Percentiles rank a stretch among this genome's conserved stretches.
These are phyloP conservation scores for Sipha maydis DNA, from an alignment of 2,888 invertebrate species.

Conservation along the genomic window DNA sequence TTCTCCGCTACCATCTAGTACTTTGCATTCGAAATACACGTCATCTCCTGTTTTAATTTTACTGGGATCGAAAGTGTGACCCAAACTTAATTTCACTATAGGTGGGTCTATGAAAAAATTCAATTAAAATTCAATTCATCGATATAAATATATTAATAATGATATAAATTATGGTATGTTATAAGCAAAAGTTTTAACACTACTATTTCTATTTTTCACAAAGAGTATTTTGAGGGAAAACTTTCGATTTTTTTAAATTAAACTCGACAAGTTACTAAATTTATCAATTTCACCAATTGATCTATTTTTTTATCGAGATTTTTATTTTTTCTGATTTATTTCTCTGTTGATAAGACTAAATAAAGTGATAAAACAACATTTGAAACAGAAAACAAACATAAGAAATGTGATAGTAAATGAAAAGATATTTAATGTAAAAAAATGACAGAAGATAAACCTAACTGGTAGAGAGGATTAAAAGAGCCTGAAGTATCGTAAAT, in stretches of 20 bases:
- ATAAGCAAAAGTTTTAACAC: too few species aligned
- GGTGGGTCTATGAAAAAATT: slow-evolving; percentile 31
- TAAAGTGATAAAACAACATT: not conserved
- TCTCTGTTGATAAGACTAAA: not conserved
- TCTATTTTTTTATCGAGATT: not conserved
- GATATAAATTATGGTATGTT: too few species aligned
- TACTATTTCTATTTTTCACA: too few species aligned
- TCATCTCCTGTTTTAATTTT: slow-evolving; percentile 57
- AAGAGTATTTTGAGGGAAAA: not conserved
- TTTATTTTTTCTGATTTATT: not conserved
- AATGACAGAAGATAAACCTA: not conserved
- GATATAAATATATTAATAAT: too few species aligned
- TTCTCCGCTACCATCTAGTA: slow-evolving; percentile 45
- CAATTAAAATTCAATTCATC: not conserved
- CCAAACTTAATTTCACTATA: slow-evolving; percentile 56
- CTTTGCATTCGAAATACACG: slow-evolving; percentile 51
- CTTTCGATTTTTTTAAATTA: not conserved
- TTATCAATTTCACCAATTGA: not conserved
- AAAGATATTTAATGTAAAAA: not conserved
- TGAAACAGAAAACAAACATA: not conserved
- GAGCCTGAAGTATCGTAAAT: not conserved
- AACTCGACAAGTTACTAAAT: not conserved
- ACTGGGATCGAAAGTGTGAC: slow-evolving; percentile 44
- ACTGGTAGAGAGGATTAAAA: not conserved
- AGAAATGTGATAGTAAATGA: not conserved